Conservation (phyloP, 2,113 vertebrate species). For the Melozone crissalis region DNA sequence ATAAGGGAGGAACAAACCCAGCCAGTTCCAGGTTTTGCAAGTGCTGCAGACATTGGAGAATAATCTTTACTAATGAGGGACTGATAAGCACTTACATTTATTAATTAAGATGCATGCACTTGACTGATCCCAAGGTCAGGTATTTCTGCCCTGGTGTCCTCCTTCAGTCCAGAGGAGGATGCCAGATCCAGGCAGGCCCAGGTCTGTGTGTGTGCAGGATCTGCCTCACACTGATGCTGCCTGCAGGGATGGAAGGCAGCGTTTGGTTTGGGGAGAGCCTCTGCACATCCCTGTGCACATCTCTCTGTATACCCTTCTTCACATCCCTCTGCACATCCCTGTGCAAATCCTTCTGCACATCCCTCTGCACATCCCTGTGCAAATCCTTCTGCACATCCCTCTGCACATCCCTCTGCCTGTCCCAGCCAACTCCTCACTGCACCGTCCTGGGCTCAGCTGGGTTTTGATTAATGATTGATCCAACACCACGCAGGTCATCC, state of each 20-base stretch:
- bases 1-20: not conserved
- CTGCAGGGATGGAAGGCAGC: not conserved
- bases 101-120: not conserved
- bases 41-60: not conserved
- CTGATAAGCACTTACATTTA: not conserved
- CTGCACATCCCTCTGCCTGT: not conserved
- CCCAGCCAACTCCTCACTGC: not conserved
- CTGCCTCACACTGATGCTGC: not conserved
- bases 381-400: not conserved
- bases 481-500: not conserved
- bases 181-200: not conserved
- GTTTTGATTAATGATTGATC: not conserved
- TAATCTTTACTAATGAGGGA: not conserved
- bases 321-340: not conserved
- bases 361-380: not conserved
- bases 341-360: not conserved
- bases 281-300: not conserved
- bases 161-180: not conserved
- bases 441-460: accelerated
- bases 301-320: not conserved
- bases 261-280: not conserved
- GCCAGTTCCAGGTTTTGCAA: constrained; percentile 28
- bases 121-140: not conserved
- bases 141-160: not conserved
- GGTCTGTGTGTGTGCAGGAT: not conserved